Percentiles rank a stretch among this genome's conserved stretches.
phyloP scores from a whole-genome alignment of 2,888 invertebrate species.

The Synergus gifuensis region DNA sequence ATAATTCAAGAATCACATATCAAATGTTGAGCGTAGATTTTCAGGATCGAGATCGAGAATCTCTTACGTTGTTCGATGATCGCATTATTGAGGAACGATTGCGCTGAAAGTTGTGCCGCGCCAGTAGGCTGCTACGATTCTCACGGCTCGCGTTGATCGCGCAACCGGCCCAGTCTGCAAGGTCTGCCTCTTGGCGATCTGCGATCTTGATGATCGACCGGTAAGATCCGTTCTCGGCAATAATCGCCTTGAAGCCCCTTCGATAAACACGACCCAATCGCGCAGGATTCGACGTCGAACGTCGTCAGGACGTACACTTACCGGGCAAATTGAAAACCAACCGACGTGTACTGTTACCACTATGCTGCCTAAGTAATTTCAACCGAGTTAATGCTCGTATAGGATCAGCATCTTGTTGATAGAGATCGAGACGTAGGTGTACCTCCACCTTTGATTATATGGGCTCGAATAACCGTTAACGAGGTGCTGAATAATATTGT shows the following conservation, averaged over 20 bases:
- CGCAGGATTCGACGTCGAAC: constrained; percentile 15
- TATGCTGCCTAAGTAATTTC: constrained; percentile 28
- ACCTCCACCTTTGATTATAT: constrained; percentile 30
- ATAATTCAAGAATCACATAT: background rate
- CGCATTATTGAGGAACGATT: constrained; percentile 31
- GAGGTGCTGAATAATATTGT: constrained; percentile 41
- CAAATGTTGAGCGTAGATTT: constrained; percentile 4
- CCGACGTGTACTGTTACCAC: constrained; percentile 22
- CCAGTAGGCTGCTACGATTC: constrained; percentile 51
- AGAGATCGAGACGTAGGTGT: constrained; percentile 40
- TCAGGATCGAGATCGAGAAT: background rate
- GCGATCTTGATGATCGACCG: constrained; percentile 65
- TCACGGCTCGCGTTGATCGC: constrained; percentile 53
- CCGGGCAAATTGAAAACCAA: constrained; percentile 24
- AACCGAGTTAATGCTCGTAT: constrained; percentile 25
- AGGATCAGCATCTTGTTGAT: constrained; percentile 20
- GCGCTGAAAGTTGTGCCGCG: constrained; percentile 44
- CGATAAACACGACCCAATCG: constrained; percentile 47
- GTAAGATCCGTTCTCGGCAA: constrained; percentile 51
- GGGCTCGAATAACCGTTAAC: constrained; percentile 38
- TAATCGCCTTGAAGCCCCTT: constrained; percentile 47
- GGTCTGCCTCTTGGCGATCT: constrained; percentile 64
- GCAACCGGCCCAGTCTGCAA: constrained; percentile 55
- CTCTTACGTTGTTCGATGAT: background rate
- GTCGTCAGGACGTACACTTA: constrained; percentile 29